Percentiles rank a stretch among this genome's conserved stretches.
Conservation (phyloP, 2,888 invertebrate genomes). For the Microctonus brassicae region DNA sequence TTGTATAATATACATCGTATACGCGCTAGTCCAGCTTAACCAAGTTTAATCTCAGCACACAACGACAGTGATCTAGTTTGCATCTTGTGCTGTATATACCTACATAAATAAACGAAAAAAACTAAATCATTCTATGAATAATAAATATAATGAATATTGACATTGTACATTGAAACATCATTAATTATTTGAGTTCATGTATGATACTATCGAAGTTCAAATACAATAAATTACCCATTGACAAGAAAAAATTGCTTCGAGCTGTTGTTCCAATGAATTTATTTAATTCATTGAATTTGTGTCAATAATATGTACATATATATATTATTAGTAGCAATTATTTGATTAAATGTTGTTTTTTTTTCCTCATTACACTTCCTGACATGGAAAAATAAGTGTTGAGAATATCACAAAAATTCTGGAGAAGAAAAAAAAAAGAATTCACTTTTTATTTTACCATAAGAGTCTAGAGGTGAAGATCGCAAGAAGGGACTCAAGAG, state of each 20-base stretch:
- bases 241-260: too few relatives aligned
- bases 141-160: not conserved
- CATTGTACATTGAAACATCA: not conserved
- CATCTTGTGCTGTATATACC: not conserved
- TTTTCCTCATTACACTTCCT: not conserved
- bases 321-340: not conserved
- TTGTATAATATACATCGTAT: not conserved
- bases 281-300: too few relatives aligned
- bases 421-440: conserved; percentile 11
- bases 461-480: conserved; percentile 31
- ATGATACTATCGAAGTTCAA: too few relatives aligned
- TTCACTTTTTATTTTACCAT: conserved; percentile 25
- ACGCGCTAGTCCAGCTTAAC: not conserved
- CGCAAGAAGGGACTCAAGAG: conserved; percentile 26
- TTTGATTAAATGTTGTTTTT: not conserved
- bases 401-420: conserved; percentile 13
- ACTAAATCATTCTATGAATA: not conserved
- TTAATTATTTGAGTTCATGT: too few relatives aligned
- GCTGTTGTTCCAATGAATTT: too few relatives aligned
- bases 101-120: not conserved
- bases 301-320: not conserved
- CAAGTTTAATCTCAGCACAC: conserved; percentile 2
- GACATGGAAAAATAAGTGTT: conserved; percentile 3
- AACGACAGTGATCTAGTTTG: not conserved
- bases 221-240: too few relatives aligned